These are phyloP conservation scores for Platanista minor DNA, from an alignment of 2,113 vertebrate species.

Conservation along the genomic window DNA sequence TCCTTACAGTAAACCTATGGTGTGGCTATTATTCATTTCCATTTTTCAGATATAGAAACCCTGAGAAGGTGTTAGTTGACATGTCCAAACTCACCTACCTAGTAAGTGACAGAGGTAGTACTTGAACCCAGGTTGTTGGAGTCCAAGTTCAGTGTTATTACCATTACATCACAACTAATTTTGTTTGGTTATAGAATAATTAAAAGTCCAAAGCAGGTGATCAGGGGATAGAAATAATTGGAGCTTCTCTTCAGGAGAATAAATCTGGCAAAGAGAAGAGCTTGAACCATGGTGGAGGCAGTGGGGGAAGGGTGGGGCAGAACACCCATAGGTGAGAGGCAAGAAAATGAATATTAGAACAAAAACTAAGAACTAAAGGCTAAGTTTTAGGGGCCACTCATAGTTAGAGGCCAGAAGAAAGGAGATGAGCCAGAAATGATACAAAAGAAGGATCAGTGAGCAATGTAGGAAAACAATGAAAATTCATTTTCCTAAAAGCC, in stretches of 20 bases:
- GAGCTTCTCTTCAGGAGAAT: not conserved
- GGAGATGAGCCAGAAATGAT: slow-evolving; percentile 9
- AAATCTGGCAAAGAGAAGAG: not conserved
- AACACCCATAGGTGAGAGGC: not conserved
- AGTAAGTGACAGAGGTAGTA: not conserved
- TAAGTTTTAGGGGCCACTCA: not conserved
- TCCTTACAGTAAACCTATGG: not conserved
- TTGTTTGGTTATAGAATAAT: not conserved
- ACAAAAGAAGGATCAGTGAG: not conserved
- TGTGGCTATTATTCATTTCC: not conserved
- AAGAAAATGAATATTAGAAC: not conserved
- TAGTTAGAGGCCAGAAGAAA: not conserved
- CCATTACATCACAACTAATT: not conserved
- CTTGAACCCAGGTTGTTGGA: not conserved
- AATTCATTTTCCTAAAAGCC: not conserved
- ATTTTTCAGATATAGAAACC: not conserved
- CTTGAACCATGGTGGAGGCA: not conserved
- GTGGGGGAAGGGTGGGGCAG: not conserved
- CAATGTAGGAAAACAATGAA: not conserved
- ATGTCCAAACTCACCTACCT: not conserved
- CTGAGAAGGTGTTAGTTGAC: not conserved
- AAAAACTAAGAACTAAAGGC: not conserved
- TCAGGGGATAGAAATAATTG: not conserved
- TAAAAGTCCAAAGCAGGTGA: not conserved
- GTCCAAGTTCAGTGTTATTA: not conserved